Evolutionary conservation across 2,797 vertebrate species (phyloP).

Genomic region (Lycodopsis pacificus): DNA sequence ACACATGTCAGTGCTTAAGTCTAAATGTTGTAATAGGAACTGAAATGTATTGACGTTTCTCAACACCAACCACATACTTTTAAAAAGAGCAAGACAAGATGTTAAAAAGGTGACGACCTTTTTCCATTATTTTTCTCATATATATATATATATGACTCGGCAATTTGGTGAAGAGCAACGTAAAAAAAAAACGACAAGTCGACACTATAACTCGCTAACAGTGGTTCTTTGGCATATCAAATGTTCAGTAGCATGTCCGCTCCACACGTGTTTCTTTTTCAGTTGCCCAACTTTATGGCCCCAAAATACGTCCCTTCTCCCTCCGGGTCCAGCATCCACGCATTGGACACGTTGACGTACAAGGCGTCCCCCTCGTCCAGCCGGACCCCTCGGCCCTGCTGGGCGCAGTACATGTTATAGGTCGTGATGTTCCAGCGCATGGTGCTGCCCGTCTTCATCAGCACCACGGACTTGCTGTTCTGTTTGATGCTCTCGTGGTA

Average conservation of each 20-base stretch:
- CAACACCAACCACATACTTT: slow-evolving; percentile 36
- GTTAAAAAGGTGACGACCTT: slow-evolving; percentile 20
- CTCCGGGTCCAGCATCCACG: slow-evolving; percentile 90
- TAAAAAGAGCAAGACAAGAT: slow-evolving; percentile 11
- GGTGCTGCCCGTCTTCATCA: slow-evolving; percentile 96
- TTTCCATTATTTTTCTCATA: slow-evolving; percentile 16
- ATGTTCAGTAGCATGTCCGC: slow-evolving; percentile 85
- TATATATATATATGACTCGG: slow-evolving; percentile 21
- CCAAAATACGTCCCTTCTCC: slow-evolving; percentile 94
- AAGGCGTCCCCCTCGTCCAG: slow-evolving; percentile 90
- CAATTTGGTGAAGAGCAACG: slow-evolving; percentile 51
- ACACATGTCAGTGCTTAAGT: slow-evolving; percentile 27
- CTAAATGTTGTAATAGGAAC: slow-evolving; percentile 42
- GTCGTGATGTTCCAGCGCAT: slow-evolving; percentile 89
- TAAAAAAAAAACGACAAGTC: slow-evolving; percentile 46
- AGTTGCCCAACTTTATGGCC: slow-evolving; percentile 92
- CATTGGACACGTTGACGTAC: slow-evolving; percentile 92
- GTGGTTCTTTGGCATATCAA: slow-evolving; percentile 83
- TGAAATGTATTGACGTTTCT: slow-evolving; percentile 40
- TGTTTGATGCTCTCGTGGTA: slow-evolving; percentile 88
- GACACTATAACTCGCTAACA: slow-evolving; percentile 78
- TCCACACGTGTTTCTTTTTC: slow-evolving; percentile 68
- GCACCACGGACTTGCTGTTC: slow-evolving; percentile 81
- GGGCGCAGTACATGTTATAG: slow-evolving; percentile 96
- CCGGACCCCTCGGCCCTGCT: slow-evolving; percentile 91